A percentile compares a stretch with the other conserved stretches of the same genome.
phyloP scores from a whole-genome alignment of 2,888 invertebrate species.

The Ochropleura plecta region DNA sequence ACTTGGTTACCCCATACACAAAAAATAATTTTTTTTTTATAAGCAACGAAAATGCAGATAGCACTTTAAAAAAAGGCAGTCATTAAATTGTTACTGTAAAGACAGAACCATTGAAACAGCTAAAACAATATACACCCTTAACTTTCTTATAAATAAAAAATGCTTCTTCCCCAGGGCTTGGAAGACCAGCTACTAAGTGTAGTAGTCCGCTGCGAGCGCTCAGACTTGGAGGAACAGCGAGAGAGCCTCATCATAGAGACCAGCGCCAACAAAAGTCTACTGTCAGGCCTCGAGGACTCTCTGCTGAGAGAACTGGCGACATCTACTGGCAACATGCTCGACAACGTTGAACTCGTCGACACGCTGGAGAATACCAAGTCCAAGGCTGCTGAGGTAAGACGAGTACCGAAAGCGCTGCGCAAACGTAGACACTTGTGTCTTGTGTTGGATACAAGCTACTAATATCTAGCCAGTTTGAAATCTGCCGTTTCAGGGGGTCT shows the following conservation, averaged over 20 bases:
- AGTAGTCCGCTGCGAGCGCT: slow-evolving; percentile 96
- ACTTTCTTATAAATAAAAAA: background rate
- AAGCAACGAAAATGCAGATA: too few relatives aligned
- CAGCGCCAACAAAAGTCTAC: slow-evolving; percentile 95
- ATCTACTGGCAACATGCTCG: slow-evolving; percentile 97
- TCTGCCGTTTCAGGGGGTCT: too few relatives aligned
- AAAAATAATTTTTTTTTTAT: too few relatives aligned
- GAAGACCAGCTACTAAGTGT: slow-evolving; percentile 97
- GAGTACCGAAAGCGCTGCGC: background rate
- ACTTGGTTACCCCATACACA: too few relatives aligned
- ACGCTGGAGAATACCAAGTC: slow-evolving; percentile 97
- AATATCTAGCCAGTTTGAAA: too few relatives aligned
- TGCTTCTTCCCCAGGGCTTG: slow-evolving; percentile 91
- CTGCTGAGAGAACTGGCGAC: slow-evolving; percentile 95
- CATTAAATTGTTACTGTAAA: too few relatives aligned
- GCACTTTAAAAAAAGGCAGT: too few relatives aligned
- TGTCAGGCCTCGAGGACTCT: slow-evolving; percentile 96
- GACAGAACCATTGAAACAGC: background rate
- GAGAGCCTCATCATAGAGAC: slow-evolving; percentile 96
- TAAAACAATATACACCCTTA: background rate
- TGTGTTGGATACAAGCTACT: too few relatives aligned
- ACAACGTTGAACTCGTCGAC: slow-evolving; percentile 96
- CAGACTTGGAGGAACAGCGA: slow-evolving; percentile 96
- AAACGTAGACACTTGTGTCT: too few relatives aligned
- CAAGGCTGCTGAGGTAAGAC: slow-evolving; percentile 94